These are phyloP conservation scores for Ptychodera flava DNA, from an alignment of 35 echinoderm and acorn worm genomes.

Conservation along the genomic window DNA sequence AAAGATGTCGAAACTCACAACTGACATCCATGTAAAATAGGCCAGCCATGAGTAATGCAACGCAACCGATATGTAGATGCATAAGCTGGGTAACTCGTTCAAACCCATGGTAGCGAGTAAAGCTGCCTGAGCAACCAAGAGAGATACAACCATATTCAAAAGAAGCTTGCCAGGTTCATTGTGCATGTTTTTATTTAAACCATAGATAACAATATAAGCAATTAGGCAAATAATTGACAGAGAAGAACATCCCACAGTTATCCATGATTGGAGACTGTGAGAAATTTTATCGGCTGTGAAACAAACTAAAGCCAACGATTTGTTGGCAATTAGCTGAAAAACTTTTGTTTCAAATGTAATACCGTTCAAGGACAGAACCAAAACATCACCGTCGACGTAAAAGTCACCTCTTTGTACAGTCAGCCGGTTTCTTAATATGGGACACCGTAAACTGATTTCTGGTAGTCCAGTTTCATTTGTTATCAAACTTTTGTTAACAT, in stretches of 20 bases:
- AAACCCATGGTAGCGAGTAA: neutral
- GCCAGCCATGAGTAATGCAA: neutral
- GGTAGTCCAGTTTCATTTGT: too few species aligned
- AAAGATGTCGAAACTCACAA: neutral
- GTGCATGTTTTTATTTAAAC: neutral
- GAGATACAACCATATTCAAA: neutral
- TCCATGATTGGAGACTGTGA: too few species aligned
- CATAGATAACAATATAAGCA: neutral
- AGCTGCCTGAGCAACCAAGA: neutral
- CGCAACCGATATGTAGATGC: neutral
- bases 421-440: too few species aligned
- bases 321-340: too few species aligned
- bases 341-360: too few species aligned
- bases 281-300: too few species aligned
- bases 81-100: neutral
- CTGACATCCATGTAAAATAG: neutral
- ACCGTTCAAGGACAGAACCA: too few species aligned
- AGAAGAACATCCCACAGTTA: neutral
- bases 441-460: too few species aligned
- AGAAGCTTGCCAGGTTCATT: neutral
- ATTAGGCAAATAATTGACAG: neutral
- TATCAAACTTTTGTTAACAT: too few species aligned
- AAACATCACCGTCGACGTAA: too few species aligned
- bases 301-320: too few species aligned
- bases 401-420: too few species aligned